A percentile compares a stretch with the other conserved stretches of the same genome.
These are phyloP conservation scores for Saccostrea echinata DNA, from an alignment of 1,140 invertebrate species.

Conservation along the genomic window DNA sequence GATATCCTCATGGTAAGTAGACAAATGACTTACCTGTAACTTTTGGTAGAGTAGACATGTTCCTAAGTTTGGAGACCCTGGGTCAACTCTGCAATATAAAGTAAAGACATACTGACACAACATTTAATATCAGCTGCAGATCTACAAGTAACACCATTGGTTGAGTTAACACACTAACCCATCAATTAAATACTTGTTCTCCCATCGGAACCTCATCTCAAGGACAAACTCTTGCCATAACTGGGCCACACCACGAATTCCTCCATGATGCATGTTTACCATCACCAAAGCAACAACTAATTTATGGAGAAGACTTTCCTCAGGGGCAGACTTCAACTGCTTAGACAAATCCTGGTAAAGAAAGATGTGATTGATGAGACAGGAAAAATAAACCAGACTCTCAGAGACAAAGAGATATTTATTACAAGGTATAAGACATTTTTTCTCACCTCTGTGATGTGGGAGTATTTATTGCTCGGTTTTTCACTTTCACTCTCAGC, in stretches of 20 bases:
- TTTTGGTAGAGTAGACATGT: conserved; percentile 97
- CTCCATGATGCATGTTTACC: conserved; percentile 89
- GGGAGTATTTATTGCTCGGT: conserved; percentile 31
- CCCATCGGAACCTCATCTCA: conserved; percentile 94
- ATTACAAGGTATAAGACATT: not conserved
- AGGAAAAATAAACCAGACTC: conserved; percentile 63
- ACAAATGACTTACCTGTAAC: conserved; percentile 83
- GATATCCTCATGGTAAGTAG: not conserved
- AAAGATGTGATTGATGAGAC: not conserved
- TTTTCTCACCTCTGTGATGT: conserved; percentile 40
- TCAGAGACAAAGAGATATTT: conserved; percentile 26
- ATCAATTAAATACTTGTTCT: conserved; percentile 88
- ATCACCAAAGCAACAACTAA: conserved; percentile 90
- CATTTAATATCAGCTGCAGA: not conserved
- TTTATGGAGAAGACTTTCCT: conserved; percentile 90
- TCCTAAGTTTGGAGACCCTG: conserved; percentile 89
- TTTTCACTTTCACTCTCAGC: conserved; percentile 54
- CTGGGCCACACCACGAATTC: conserved; percentile 89
- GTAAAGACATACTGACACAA: not conserved
- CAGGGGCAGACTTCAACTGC: conserved; percentile 86
- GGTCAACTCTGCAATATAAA: conserved; percentile 83
- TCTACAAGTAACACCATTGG: not conserved
- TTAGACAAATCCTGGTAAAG: conserved; percentile 70
- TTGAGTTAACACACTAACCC: conserved; percentile 85
- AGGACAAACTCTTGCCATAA: conserved; percentile 95